These are phyloP conservation scores for Zaprionus taronus DNA, from an alignment of 1,140 invertebrate genomes.

Conservation along the genomic window DNA sequence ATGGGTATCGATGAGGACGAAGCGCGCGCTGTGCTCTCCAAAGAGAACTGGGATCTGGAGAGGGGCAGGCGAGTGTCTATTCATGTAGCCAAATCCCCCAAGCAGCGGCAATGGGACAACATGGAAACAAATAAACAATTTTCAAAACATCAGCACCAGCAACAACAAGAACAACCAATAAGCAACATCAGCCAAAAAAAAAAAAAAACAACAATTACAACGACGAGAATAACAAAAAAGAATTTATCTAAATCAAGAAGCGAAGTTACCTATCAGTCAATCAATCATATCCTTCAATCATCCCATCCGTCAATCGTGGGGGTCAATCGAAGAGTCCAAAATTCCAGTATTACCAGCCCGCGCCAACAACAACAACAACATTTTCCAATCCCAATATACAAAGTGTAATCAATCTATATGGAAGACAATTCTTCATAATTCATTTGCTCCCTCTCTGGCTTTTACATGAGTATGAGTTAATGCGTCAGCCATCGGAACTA, in stretches of 20 bases:
- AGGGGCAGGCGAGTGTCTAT: conserved; percentile 89
- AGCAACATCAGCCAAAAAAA: conserved; percentile 6
- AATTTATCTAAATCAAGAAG: conserved; percentile 9
- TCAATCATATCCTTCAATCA: not conserved
- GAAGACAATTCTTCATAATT: conserved; percentile 11
- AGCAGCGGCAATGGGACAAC: not conserved
- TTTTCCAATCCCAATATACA: conserved; percentile 1
- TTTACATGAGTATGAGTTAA: not conserved
- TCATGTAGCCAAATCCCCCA: conserved; percentile 87
- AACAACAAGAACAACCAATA: conserved; percentile 5
- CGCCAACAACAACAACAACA: not conserved
- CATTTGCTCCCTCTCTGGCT: conserved; percentile 8
- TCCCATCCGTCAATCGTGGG: not conserved
- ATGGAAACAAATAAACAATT: not conserved
- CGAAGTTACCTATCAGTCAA: conserved; percentile 4
- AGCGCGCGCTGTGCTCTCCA: conserved; percentile 92
- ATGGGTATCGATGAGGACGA: conserved; percentile 94
- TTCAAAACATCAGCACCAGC: not conserved
- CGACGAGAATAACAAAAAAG: not conserved
- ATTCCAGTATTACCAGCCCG: conserved; percentile 7
- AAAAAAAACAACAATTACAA: not conserved
- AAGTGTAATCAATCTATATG: conserved; percentile 20
- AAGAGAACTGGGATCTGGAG: conserved; percentile 94
- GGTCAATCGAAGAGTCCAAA: conserved; percentile 4
- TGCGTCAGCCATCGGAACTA: not conserved